A percentile compares a stretch with the other conserved stretches of the same genome.
Conservation (phyloP, 2,797 vertebrate genomes). For the Anguilla marmorata region DNA sequence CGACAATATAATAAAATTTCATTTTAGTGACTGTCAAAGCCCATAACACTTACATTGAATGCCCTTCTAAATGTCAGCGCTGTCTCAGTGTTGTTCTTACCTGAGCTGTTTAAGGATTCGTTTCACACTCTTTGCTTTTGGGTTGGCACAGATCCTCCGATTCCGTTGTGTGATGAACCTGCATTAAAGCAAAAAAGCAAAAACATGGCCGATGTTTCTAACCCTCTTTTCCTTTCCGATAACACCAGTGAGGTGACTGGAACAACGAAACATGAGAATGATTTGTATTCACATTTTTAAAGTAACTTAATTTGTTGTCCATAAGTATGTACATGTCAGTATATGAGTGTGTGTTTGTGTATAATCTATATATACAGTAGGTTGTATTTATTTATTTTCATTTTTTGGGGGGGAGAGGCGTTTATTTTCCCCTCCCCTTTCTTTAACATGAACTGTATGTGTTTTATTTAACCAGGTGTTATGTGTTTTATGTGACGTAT, state of each 20-base stretch:
- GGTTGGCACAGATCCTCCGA: constrained; percentile 20
- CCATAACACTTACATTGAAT: neutral
- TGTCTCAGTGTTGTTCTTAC: neutral
- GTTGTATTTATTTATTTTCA: too few species aligned
- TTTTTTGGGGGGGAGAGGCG: too few species aligned
- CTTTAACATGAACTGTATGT: neutral
- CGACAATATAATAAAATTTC: neutral
- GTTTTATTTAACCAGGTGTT: neutral
- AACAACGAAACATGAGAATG: neutral
- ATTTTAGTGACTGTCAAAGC: neutral
- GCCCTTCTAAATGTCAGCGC: neutral
- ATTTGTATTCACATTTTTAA: neutral
- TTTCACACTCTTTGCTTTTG: constrained; percentile 16
- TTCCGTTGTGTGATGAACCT: neutral
- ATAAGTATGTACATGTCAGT: neutral
- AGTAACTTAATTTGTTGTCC: neutral
- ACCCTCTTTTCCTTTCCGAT: neutral
- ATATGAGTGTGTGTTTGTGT: too few species aligned
- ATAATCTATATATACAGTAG: too few species aligned
- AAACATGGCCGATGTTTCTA: neutral
- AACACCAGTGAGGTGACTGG: neutral
- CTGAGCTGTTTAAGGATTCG: neutral
- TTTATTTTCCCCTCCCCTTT: too few species aligned
- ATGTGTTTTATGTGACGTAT: too few species aligned
- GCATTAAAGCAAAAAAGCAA: neutral